Evolutionary conservation across 2,797 vertebrate species (phyloP).

Genomic region (Myioborus melanocephalus): DNA sequence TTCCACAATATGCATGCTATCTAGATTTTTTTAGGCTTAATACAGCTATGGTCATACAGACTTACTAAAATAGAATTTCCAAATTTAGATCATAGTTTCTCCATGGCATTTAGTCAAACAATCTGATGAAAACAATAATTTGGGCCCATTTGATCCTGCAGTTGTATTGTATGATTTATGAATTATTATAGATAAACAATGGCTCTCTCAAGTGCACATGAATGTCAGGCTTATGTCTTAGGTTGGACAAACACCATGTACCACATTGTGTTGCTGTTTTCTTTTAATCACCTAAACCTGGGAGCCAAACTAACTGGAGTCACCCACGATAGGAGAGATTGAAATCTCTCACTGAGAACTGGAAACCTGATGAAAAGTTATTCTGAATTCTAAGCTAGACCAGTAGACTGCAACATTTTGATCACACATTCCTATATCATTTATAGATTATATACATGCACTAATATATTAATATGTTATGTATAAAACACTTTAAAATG

Average conservation of each 20-base stretch:
- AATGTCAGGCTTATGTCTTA: background rate
- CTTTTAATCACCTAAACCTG: background rate
- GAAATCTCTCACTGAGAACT: background rate
- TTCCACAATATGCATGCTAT: background rate
- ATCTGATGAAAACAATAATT: background rate
- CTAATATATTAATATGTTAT: background rate
- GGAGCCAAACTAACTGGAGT: background rate
- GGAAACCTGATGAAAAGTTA: background rate
- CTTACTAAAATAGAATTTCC: background rate
- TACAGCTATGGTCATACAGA: background rate
- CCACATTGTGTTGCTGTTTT: background rate
- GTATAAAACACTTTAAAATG: background rate
- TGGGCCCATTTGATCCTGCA: background rate
- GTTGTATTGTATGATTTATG: background rate
- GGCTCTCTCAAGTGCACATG: background rate
- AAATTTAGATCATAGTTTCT: background rate
- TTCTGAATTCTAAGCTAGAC: background rate
- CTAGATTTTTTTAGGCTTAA: background rate
- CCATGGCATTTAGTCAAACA: background rate
- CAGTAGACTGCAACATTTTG: background rate
- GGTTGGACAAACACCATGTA: background rate
- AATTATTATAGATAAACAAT: background rate
- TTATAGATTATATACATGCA: background rate
- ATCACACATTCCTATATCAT: fast-evolving
- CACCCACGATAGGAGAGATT: background rate